Evolutionary conservation across 2,113 vertebrate genomes (phyloP).

Genomic region (Microtus richardsoni): DNA sequence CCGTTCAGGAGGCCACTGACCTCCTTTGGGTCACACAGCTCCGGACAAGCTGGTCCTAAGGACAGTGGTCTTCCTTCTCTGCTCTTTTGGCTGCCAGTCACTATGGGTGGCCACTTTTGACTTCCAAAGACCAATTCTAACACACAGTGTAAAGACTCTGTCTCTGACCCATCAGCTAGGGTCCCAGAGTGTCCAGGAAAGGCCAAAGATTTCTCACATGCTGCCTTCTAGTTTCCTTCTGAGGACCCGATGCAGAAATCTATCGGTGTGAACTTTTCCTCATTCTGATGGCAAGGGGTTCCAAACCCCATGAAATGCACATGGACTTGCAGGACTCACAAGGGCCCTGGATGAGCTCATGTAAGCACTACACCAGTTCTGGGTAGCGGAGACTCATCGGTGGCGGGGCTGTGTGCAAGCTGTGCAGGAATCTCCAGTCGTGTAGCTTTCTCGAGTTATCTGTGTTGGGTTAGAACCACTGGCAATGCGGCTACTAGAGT

Average conservation of each 20-base stretch:
- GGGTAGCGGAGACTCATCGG: not conserved
- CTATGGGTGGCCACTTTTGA: not conserved
- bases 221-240: not conserved
- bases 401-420: not conserved
- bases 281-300: not conserved
- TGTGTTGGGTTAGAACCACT: not conserved
- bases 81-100: no score
- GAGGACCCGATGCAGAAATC: not conserved
- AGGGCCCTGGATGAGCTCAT: not conserved
- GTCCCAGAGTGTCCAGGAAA: not conserved
- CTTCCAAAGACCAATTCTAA: not conserved
- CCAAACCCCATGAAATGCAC: not conserved
- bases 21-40: not conserved
- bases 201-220: rapidly evolving
- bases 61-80: no score
- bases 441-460: not conserved
- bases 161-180: not conserved
- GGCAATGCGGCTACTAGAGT: not conserved
- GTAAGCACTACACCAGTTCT: no score
- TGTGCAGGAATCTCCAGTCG: not conserved
- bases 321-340: not conserved
- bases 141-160: not conserved
- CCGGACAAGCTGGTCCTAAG: not conserved
- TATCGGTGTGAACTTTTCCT: not conserved
- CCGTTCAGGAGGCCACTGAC: not conserved